Evolutionary conservation across 2,888 invertebrate genomes (phyloP), one percentile per base, ranked within the genome.

Genomic region (Bibio marci): DNA sequence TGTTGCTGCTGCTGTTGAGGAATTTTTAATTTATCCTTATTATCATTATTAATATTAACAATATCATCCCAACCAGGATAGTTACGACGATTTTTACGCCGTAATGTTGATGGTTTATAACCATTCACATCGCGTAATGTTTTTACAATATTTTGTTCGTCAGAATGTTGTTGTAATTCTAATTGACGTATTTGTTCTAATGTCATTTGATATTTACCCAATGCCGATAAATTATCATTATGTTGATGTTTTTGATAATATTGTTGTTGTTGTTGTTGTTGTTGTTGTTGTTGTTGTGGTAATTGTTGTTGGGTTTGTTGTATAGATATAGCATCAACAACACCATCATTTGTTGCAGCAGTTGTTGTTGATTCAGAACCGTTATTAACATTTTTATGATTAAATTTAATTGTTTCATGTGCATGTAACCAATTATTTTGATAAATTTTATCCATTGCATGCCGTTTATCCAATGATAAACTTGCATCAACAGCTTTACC

Each of bases 371-470:
- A 17, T 30, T 44, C 42, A 35, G 34, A 27, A 11, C 34, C 35
- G 37, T 34, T 17, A 37, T 25, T 15, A n/a, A 7, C 15, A 6
- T 5, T 17, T n/a, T 11, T 22, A 19, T 18, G 13, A 14, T 39
- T 34, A 13, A 19, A 15, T 30, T 40, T 46, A 31, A 51, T 50
- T 11, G 37, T 48, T 43, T 51, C 50, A 46, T 68, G 67, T n/a
- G 79, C 72, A 52, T 81, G 80, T 44, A 78, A 69, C 86, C 86
- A 86, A 55, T 82, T 86, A 26, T 83, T 83, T 50, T 83, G 85
- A 58, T 86, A 86, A 35, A 81, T 70, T 37, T 80, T 69, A 50
- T 77, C 78, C 79, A 80, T 77, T 44, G 74, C 73, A 50, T 70
- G 69, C 48, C 74, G 74, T 48, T 70, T 69, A 57, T 81, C 82